These are phyloP conservation scores for Yponomeuta evonymella DNA, from an alignment of 2,888 invertebrate genomes.

Conservation along the genomic window DNA sequence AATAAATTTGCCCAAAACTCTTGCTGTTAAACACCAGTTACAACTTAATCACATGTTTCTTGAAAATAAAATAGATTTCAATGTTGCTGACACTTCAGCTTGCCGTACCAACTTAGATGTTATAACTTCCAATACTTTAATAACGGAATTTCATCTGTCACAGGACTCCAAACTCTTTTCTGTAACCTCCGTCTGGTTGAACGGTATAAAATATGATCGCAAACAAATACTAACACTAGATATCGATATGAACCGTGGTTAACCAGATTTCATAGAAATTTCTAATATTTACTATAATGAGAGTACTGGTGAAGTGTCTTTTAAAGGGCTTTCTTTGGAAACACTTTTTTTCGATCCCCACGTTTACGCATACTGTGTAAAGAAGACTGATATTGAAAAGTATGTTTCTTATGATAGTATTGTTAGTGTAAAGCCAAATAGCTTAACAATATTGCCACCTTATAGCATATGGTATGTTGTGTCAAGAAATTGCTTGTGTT, in stretches of 20 bases:
- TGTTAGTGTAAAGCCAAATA: not conserved
- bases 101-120: not conserved
- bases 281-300: slow-evolving; percentile 4
- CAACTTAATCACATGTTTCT: slow-evolving; percentile 7
- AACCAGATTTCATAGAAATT: slow-evolving; percentile 2
- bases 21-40: slow-evolving; percentile 8
- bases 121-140: slow-evolving; percentile 1
- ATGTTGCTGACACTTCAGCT: not conserved
- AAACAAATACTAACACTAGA: slow-evolving; percentile 4
- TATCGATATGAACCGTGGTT: not conserved
- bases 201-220: not conserved
- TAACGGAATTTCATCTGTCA: not conserved
- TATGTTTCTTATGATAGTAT: slow-evolving; percentile 1
- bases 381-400: not conserved
- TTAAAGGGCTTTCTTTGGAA: slow-evolving; percentile 2
- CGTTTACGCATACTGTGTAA: slow-evolving; percentile 2
- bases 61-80: not conserved
- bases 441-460: not conserved
- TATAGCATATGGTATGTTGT: slow-evolving; percentile 2
- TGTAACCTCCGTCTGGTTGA: not conserved
- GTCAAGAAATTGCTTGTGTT: not conserved
- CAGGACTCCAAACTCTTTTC: slow-evolving; percentile 2
- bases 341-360: not conserved
- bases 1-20: slow-evolving; percentile 2
- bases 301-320: not conserved